Evolutionary conservation across 2,888 invertebrate genomes (phyloP).

Genomic region (Hirudinaria manillensis): DNA sequence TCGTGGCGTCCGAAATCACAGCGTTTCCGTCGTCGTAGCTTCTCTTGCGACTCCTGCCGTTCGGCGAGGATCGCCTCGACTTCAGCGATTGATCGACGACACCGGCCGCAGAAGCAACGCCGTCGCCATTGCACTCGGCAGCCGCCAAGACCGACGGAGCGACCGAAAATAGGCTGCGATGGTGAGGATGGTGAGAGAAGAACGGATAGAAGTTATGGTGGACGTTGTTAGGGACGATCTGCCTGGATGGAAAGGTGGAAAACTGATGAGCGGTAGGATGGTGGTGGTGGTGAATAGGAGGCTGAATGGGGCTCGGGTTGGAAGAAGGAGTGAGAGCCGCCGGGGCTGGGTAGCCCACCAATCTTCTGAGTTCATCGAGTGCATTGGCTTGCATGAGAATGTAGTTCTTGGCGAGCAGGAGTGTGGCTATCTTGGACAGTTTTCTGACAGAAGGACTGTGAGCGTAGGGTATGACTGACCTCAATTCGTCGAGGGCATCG

Average conservation of each 20-base stretch:
- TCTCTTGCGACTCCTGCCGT: background rate
- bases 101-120: background rate
- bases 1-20: background rate
- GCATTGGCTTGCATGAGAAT: conserved; percentile 54
- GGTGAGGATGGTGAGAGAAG: conserved; percentile 16
- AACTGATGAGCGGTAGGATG: conserved; percentile 17
- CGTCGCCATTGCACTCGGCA: background rate
- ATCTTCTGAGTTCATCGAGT: conserved; percentile 51
- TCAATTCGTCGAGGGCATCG: conserved; percentile 53
- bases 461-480: conserved; percentile 54
- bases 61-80: background rate
- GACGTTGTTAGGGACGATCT: background rate
- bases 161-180: background rate
- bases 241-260: background rate
- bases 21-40: conserved; percentile 14
- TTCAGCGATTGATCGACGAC: background rate
- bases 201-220: conserved; percentile 7
- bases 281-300: conserved; percentile 5
- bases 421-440: conserved; percentile 53
- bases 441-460: conserved; percentile 54
- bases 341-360: conserved; percentile 49
- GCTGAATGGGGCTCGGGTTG: background rate
- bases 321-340: background rate
- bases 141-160: background rate
- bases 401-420: conserved; percentile 53